Base-by-base conservation (phyloP, 2,888 invertebrate species). In the Psylliodes chrysocephalus region DNA sequence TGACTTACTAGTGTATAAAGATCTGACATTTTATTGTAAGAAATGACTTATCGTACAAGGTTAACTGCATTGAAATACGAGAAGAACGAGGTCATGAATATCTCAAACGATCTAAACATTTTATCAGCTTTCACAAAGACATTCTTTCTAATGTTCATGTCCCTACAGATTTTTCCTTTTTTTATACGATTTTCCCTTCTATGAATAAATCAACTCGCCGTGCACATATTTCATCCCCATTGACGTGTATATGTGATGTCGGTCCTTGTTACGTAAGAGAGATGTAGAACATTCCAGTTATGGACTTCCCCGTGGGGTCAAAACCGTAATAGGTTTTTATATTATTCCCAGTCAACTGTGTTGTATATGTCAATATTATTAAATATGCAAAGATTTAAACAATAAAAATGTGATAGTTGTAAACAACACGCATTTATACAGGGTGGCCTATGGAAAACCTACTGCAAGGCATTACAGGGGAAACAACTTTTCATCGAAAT, bases 161-260 rank as follows among this genome's bases (percentile, higher is more conserved):
- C 44, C 44, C 44, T 2, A 10, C 10, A 46, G 19, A 19, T 19
- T 46, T 46, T 46, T n/a, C 19, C 42, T n/a, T 42, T 42, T 46
- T 46, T 46, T 46, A 19, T 19, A 18, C 44, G 44, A 18, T 19
- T 46, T 46, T 46, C 19, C 18, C 19, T 10, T 46, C 40, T 18
- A 46, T 46, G 44, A 46, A 46, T 46, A 46, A 46, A 46, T 46
- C 44, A 46, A 46, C 44, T 46, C 44, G 5, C 19, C 40, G 15
- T 19, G 44, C n/a, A 2, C 44, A 19, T 19, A 46, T 46, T 46
- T 46, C 19, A 19, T 5, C 18, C 8, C 6, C 18, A 46, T n/a
- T 46, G 44, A 46, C 44, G 44, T 19, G 19, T 19, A 1, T 46
- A 19, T 7, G 17, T 12, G 7, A 15, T 42, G 7, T 42, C 40